Conservation (phyloP, 2,888 invertebrate species). For the Nomada goodeniana region DNA sequence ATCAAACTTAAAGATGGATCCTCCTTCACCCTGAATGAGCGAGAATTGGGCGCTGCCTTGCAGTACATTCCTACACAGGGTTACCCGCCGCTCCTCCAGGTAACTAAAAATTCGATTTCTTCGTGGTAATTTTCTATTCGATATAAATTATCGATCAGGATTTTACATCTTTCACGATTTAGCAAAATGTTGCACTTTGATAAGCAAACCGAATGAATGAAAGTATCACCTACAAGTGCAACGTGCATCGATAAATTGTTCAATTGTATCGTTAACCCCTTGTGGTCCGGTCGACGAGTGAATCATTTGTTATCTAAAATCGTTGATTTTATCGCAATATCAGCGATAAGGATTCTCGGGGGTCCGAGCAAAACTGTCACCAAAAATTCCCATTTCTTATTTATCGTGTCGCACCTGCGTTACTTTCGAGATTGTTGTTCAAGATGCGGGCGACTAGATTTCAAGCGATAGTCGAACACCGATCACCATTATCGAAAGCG, state of each 20-base stretch:
- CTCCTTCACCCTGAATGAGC: constrained; percentile 86
- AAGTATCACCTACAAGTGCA: too few species aligned
- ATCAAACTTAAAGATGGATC: constrained; percentile 87
- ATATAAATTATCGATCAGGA: background rate
- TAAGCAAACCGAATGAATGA: too few species aligned
- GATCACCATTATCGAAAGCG: constrained; percentile 1
- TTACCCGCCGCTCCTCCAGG: constrained; percentile 84
- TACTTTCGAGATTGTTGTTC: background rate
- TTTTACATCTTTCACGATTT: too few species aligned
- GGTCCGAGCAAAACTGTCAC: too few species aligned
- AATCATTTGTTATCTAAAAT: too few species aligned
- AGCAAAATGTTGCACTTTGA: too few species aligned
- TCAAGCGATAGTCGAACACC: background rate
- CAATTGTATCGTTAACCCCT: too few species aligned
- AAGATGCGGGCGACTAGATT: background rate
- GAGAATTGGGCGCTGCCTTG: constrained; percentile 88
- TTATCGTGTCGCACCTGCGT: background rate
- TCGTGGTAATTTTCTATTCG: background rate
- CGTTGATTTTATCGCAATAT: too few species aligned
- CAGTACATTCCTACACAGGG: constrained; percentile 92
- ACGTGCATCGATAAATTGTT: too few species aligned
- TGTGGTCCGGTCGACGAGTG: too few species aligned
- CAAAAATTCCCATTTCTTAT: too few species aligned
- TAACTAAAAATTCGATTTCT: constrained; percentile 47
- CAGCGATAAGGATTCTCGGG: too few species aligned